Conservation (phyloP, 2,888 invertebrate species). For the Nomada lathburiana region DNA sequence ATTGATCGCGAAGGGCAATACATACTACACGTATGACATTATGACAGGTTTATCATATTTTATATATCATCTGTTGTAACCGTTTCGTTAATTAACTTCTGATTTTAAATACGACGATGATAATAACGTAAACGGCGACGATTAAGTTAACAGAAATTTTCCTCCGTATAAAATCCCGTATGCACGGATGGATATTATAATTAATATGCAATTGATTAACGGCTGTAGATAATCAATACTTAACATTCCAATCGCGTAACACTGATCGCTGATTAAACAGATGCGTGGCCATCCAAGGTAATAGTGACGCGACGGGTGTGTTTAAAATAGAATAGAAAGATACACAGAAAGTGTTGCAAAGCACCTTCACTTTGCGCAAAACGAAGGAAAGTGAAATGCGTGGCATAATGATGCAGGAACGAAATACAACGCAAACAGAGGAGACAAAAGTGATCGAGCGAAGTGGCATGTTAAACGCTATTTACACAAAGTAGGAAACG, state of each 20-base stretch:
- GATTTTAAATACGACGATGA: constrained; percentile 30
- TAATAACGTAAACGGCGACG: not conserved
- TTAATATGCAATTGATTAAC: constrained; percentile 31
- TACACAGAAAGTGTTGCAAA: constrained; percentile 16
- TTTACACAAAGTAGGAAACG: not conserved
- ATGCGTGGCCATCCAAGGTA: constrained; percentile 38
- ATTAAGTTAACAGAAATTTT: not conserved
- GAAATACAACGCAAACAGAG: not conserved
- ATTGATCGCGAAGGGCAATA: constrained; percentile 6
- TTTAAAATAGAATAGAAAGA: constrained; percentile 50
- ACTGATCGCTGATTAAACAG: constrained; percentile 57
- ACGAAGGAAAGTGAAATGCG: not conserved
- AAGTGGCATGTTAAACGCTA: not conserved
- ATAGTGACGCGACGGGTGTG: constrained; percentile 21
- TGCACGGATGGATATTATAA: not conserved
- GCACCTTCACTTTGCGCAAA: constrained; percentile 12
- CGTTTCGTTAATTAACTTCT: not conserved
- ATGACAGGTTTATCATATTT: not conserved
- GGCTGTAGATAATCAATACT: constrained; percentile 33
- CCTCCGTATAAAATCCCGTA: not conserved
- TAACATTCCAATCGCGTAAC: constrained; percentile 51
- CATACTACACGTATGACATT: not conserved
- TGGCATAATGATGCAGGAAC: not conserved
- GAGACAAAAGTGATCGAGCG: not conserved
- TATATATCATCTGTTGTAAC: not conserved